Evolutionary conservation across 2,113 vertebrate genomes (phyloP).

Genomic region (Pomatostomus ruficeps): DNA sequence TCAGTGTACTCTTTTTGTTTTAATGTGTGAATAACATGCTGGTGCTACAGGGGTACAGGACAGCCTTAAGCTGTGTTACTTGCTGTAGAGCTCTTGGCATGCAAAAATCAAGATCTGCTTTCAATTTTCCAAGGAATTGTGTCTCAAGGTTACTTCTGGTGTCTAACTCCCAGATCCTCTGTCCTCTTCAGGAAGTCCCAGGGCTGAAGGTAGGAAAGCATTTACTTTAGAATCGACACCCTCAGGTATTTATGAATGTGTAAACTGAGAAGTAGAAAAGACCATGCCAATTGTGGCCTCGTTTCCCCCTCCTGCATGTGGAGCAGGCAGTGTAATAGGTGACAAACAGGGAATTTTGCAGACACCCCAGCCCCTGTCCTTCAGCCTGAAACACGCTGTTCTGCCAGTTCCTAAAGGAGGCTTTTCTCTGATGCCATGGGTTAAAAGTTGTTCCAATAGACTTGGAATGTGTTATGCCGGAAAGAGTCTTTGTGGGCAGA

Average conservation of each 20-base stretch:
- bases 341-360: not conserved
- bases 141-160: not conserved
- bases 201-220: not conserved
- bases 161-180: not conserved
- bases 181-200: not conserved
- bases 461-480: not conserved
- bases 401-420: not conserved
- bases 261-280: not conserved
- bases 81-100: not conserved
- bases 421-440: not conserved
- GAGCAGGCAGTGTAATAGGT: not conserved
- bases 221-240: not conserved
- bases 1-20: not conserved
- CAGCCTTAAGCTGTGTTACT: not conserved
- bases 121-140: not conserved
- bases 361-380: not conserved
- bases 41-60: not conserved
- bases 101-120: slow-evolving; percentile 9
- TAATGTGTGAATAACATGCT: not conserved
- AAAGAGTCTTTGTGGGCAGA: not conserved
- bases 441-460: not conserved
- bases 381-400: not conserved
- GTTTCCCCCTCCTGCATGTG: not conserved
- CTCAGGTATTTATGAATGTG: not conserved
- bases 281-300: not conserved